Conservation (phyloP, 37 sponge, comb jelly and placozoan species). For the Hexactinellida sp. region DNA sequence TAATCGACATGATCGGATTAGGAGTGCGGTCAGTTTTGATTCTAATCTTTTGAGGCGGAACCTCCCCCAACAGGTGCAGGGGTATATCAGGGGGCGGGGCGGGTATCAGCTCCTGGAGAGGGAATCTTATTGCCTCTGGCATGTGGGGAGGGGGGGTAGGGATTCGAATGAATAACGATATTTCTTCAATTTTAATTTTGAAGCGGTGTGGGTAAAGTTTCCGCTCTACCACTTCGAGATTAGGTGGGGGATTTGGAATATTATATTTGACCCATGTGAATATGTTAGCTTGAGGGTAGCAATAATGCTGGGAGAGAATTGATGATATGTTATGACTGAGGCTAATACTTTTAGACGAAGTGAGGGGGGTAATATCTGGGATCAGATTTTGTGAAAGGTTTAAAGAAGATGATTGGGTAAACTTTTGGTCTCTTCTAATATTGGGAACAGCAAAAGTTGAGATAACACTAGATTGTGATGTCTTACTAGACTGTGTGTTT, state of each 20-base stretch:
- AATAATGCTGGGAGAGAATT: not conserved
- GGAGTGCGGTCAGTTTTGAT: not conserved
- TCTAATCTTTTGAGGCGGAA: not conserved
- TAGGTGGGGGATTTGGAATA: not conserved
- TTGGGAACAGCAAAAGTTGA: no score
- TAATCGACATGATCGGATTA: not conserved
- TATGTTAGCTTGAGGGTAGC: not conserved
- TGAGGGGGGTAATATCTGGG: not conserved
- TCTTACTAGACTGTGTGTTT: no score
- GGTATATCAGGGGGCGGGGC: conserved; percentile 6
- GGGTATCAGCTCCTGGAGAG: not conserved
- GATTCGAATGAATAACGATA: not conserved
- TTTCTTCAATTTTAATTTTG: not conserved
- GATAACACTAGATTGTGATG: no score
- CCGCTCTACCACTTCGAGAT: conserved; percentile 1
- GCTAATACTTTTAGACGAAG: not conserved
- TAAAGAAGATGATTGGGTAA: no score
- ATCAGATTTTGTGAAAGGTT: not conserved
- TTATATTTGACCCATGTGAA: not conserved
- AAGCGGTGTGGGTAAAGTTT: not conserved
- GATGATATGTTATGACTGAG: not conserved
- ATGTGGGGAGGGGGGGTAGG: not conserved
- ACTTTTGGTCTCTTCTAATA: no score
- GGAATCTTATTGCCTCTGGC: not conserved
- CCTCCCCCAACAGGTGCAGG: not conserved